Evolutionary conservation across 2,113 vertebrate genomes (phyloP).

Genomic region (Baryphthengus martii): DNA sequence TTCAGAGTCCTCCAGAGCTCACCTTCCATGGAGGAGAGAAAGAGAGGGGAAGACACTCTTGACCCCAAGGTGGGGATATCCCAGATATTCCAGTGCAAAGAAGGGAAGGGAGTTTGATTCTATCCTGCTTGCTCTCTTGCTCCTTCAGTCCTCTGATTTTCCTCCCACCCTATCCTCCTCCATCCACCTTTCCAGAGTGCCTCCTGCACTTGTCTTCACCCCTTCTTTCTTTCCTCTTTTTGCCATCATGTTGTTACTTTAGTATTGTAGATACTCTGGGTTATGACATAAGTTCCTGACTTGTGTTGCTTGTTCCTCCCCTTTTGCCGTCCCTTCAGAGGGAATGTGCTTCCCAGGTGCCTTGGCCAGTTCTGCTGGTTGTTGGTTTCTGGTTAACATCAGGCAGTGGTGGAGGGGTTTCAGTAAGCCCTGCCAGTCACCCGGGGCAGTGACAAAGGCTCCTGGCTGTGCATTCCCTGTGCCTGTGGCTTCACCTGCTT

Average conservation of each 20-base stretch:
- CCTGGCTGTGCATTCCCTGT: background rate
- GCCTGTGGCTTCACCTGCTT: background rate
- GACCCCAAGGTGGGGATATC: background rate
- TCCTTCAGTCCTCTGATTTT: background rate
- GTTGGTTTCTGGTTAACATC: background rate
- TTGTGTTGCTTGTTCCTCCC: background rate
- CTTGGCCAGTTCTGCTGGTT: background rate
- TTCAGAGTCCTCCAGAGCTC: background rate
- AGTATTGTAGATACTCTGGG: background rate
- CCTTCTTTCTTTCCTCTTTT: background rate
- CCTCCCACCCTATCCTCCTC: background rate
- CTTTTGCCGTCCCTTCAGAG: background rate
- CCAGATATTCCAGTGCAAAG: background rate
- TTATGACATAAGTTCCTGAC: background rate
- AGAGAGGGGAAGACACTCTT: background rate
- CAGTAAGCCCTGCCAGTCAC: background rate
- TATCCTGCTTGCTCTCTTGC: background rate
- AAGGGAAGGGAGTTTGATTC: background rate
- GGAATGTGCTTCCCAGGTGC: background rate
- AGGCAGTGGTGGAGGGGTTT: background rate
- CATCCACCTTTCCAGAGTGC: background rate
- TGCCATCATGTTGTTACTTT: background rate
- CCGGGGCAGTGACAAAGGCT: background rate
- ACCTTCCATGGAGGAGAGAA: background rate
- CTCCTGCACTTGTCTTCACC: background rate